Percentiles rank a stretch among this genome's conserved stretches.
Conservation (phyloP, 2,888 invertebrate genomes). For the Ganaspis brasiliensis region DNA sequence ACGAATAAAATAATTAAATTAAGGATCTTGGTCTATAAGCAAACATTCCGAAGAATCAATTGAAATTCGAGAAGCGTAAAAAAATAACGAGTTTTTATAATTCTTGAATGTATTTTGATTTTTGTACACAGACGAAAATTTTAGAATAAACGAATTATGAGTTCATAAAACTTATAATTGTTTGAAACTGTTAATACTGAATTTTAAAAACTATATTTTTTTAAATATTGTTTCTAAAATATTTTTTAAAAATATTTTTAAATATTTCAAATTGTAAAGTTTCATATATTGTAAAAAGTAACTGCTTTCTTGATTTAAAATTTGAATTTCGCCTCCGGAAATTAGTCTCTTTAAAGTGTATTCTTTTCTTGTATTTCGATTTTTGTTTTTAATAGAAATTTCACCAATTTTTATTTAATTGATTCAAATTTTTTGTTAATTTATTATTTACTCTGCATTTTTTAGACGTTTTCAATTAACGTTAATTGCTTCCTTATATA, state of each 20-base stretch:
- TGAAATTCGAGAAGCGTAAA: slow-evolving; percentile 8
- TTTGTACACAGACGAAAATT: slow-evolving; percentile 3
- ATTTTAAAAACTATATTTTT: too few relatives aligned
- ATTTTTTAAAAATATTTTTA: background rate
- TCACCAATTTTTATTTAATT: too few relatives aligned
- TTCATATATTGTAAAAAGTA: background rate
- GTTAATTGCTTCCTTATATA: too few relatives aligned
- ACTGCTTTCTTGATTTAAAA: slow-evolving; percentile 1
- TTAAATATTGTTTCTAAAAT: too few relatives aligned
- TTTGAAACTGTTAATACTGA: too few relatives aligned
- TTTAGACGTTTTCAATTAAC: too few relatives aligned
- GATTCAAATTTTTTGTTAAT: too few relatives aligned
- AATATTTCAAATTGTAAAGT: background rate
- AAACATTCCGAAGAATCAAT: slow-evolving; percentile 17
- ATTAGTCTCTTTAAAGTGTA: background rate
- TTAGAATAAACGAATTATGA: too few relatives aligned
- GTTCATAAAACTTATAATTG: too few relatives aligned
- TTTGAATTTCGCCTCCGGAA: background rate
- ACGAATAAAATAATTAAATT: background rate
- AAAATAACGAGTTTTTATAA: slow-evolving; percentile 7
- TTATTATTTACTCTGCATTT: too few relatives aligned
- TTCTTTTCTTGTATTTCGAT: too few relatives aligned
- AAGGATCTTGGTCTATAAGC: background rate
- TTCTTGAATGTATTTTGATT: slow-evolving; percentile 20
- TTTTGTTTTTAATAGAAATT: too few relatives aligned